Evolutionary conservation across 1,140 invertebrate species (phyloP).

Genomic region (Battus philenor): DNA sequence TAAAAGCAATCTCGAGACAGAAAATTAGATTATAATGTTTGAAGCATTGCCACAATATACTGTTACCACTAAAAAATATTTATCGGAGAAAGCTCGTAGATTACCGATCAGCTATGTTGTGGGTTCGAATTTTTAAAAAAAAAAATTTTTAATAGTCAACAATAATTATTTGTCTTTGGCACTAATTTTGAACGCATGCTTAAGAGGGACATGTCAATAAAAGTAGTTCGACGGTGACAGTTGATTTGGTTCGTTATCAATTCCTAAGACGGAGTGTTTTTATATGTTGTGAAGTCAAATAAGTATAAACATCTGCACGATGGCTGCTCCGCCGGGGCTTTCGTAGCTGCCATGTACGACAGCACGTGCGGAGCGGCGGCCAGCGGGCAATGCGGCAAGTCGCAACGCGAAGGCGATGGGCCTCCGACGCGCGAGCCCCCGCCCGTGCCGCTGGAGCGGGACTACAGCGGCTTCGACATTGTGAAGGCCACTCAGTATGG

Average conservation of each 20-base stretch:
- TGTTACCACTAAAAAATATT: no score
- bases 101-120: no score
- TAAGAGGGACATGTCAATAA: neutral
- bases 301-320: slow-evolving; percentile 6
- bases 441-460: slow-evolving; percentile 80
- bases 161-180: no score
- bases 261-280: neutral
- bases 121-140: no score
- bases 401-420: slow-evolving; percentile 48
- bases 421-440: slow-evolving; percentile 72
- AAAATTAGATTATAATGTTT: no score
- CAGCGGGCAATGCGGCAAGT: slow-evolving; percentile 60
- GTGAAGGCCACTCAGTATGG: slow-evolving; percentile 97
- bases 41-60: no score
- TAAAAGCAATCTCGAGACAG: no score
- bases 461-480: slow-evolving; percentile 92
- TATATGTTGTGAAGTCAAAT: neutral
- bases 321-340: slow-evolving; percentile 13
- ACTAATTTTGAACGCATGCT: slow-evolving; percentile 1
- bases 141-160: no score
- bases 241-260: slow-evolving; percentile 10
- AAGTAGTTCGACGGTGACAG: slow-evolving; percentile 10
- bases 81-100: no score
- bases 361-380: slow-evolving; percentile 80
- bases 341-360: slow-evolving; percentile 76